Conservation (phyloP, 2,113 vertebrate genomes). For the Notechis scutatus region DNA sequence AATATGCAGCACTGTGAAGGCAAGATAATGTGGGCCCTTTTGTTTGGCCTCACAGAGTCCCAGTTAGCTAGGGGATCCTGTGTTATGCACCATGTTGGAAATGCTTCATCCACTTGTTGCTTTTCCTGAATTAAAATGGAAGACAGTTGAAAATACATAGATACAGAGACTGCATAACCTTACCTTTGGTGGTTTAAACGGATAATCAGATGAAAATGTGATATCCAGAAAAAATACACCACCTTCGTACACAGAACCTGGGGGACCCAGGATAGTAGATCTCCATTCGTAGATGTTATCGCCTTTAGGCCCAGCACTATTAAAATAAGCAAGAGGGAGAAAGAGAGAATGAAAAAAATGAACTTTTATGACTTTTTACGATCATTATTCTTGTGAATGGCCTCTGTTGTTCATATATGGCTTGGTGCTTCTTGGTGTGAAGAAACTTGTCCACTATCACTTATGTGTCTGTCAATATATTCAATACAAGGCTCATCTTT, state of each 20-base stretch:
- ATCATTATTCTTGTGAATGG: neutral
- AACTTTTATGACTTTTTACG: slow-evolving; percentile 13
- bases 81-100: neutral
- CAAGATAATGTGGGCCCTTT: neutral
- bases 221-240: slow-evolving; percentile 97
- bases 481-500: neutral
- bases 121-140: neutral
- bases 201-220: slow-evolving; percentile 96
- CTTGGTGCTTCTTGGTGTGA: slow-evolving; percentile 10
- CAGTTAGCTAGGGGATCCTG: neutral
- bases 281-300: slow-evolving; percentile 99
- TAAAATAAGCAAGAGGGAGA: slow-evolving; percentile 40
- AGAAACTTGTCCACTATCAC: neutral
- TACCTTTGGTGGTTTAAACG: slow-evolving; percentile 98
- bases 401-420: neutral
- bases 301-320: slow-evolving; percentile 91
- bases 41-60: neutral
- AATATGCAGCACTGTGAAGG: neutral
- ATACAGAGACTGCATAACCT: slow-evolving; percentile 52
- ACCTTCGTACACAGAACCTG: slow-evolving; percentile 94
- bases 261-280: slow-evolving; percentile 95
- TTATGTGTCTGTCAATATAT: neutral
- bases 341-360: slow-evolving; percentile 36
- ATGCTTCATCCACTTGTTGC: neutral
- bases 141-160: slow-evolving; percentile 10